Evolutionary conservation across 2,113 vertebrate genomes (phyloP).

Genomic region (Spermophilus dauricus): DNA sequence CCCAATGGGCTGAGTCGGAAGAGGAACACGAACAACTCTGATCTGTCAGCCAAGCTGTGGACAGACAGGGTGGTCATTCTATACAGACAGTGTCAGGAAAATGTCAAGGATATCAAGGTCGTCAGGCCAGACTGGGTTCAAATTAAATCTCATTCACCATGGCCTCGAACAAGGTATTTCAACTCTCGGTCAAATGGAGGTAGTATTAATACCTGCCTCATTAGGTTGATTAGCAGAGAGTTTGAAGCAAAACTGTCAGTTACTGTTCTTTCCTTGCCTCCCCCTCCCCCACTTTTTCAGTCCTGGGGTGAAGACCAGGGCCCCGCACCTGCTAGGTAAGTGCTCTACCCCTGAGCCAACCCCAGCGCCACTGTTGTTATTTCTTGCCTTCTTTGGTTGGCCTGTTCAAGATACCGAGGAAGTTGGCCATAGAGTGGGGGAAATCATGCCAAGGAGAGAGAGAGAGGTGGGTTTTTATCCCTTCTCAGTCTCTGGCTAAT

Average conservation of each 20-base stretch:
- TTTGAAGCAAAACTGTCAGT: not conserved
- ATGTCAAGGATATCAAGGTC: not conserved
- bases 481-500: constrained; percentile 8
- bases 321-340: not conserved
- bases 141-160: not conserved
- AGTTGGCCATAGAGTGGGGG: not conserved
- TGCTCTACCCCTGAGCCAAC: not conserved
- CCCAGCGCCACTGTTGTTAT: not conserved
- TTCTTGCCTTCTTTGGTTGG: not conserved
- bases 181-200: not conserved
- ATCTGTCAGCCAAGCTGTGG: not conserved
- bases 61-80: not conserved
- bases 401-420: not conserved
- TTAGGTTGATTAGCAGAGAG: not conserved
- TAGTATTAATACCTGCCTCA: not conserved
- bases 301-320: not conserved
- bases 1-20: not conserved
- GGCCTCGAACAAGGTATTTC: not conserved
- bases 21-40: not conserved
- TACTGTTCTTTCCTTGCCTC: too few relatives aligned
- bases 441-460: not conserved
- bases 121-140: not conserved
- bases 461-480: not conserved
- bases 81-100: not conserved
- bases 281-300: not conserved